phyloP scores from a whole-genome alignment of 2,888 invertebrate species.

The Belgica antarctica region DNA sequence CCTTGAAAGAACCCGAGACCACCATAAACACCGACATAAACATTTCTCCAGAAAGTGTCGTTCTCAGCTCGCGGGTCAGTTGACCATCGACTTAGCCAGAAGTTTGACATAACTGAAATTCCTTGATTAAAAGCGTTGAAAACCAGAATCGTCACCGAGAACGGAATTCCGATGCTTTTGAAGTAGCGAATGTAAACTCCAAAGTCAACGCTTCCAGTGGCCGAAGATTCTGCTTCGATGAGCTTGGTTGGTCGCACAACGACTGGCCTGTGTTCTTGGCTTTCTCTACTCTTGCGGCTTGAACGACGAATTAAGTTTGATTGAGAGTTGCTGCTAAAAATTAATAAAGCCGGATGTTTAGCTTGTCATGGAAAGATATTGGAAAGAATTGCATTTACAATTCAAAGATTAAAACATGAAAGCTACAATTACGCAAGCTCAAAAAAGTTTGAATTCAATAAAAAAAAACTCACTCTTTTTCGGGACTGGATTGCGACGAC shows the following conservation, averaged over 20 bases:
- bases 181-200: conserved; percentile 44
- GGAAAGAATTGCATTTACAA: too few species aligned
- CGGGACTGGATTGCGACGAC: conserved; percentile 24
- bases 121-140: conserved; percentile 35
- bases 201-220: conserved; percentile 50
- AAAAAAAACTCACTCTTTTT: conserved; percentile 10
- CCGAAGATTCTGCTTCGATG: conserved; percentile 57
- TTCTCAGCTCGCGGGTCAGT: conserved; percentile 62
- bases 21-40: conserved; percentile 53
- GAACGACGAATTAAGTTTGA: neutral
- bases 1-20: conserved; percentile 51
- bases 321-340: too few species aligned
- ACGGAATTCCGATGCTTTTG: conserved; percentile 36
- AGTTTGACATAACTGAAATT: conserved; percentile 33
- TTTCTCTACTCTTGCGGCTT: neutral
- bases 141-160: neutral
- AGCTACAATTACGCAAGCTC: too few species aligned
- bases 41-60: conserved; percentile 53
- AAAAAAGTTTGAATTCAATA: neutral
- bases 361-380: too few species aligned
- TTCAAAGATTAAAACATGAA: too few species aligned
- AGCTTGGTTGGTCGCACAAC: conserved; percentile 49
- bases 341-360: too few species aligned
- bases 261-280: conserved; percentile 45
- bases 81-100: conserved; percentile 85